Conservation (phyloP, 2,888 invertebrate genomes). For the Seladonia tumulorum region DNA sequence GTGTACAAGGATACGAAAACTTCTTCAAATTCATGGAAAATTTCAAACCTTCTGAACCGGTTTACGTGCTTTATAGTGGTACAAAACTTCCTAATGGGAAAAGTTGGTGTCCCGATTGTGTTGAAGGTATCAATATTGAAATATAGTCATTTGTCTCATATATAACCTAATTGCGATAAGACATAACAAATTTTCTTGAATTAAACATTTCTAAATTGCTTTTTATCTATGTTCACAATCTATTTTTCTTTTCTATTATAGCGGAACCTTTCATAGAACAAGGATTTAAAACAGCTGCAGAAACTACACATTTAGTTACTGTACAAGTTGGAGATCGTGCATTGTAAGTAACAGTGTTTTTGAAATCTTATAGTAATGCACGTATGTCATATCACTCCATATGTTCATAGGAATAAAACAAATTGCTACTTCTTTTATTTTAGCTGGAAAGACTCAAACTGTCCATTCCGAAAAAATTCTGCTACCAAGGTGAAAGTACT, state of each 20-base stretch:
- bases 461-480: slow-evolving; percentile 92
- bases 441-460: slow-evolving; percentile 94
- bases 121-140: slow-evolving; percentile 87
- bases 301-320: slow-evolving; percentile 89
- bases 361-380: neutral
- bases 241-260: slow-evolving; percentile 80
- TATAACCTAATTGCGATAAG: slow-evolving; percentile 52
- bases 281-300: slow-evolving; percentile 87
- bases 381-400: neutral
- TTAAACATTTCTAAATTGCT: neutral
- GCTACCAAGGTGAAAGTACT: slow-evolving; percentile 90
- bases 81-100: slow-evolving; percentile 87
- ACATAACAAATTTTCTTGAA: neutral
- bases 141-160: slow-evolving; percentile 9
- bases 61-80: slow-evolving; percentile 89
- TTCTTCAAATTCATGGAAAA: slow-evolving; percentile 86
- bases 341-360: slow-evolving; percentile 86
- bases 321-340: slow-evolving; percentile 92
- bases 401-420: neutral
- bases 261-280: slow-evolving; percentile 92
- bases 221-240: neutral
- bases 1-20: slow-evolving; percentile 87
- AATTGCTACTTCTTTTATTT: slow-evolving; percentile 2
- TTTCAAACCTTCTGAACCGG: slow-evolving; percentile 84
- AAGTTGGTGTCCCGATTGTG: slow-evolving; percentile 97